Evolutionary conservation across 2,113 vertebrate species (phyloP), one percentile per base, ranked within the genome.

Genomic region (Xyrauchen texanus): DNA sequence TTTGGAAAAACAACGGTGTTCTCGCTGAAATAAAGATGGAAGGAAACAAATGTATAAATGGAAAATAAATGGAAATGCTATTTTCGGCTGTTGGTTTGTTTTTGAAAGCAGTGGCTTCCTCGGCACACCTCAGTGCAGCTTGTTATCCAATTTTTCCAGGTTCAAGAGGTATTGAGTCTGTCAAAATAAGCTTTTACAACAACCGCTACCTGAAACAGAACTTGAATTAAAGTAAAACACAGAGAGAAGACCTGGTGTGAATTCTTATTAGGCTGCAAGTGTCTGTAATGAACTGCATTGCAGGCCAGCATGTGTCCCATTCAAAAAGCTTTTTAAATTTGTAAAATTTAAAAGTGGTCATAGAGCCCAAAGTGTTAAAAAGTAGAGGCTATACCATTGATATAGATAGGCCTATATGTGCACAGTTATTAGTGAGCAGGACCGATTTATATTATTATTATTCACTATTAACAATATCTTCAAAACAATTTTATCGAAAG

Each of bases 121-220:
- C 53, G 69, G 8, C 15, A 62, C 46, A 60, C 72, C 51, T 63
- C 58, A 6, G 4, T 8, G 16, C 45, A 8, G 46, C 58, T 74
- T 74, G 72, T 74, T 74, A 74, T 74, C 58, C 72, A 63, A 74
- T 74, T 51, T 74, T 58, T 74, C 3, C 7, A 4, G 21, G 72
- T 74, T 74, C 72, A 63, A 47, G 58, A 63, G 58, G 72, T 63
- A 62, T 42, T 34, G 46, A 7, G 72, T 52, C 72, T 74, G 72
- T 63, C 71, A 74, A 62, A 74, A 74, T 63, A 74, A 62, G 44
- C 72, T 62, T 74, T 74, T 74, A 74, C 72, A 52, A 49, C 72
- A 63, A 34, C 34, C 72, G 9, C 58, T 58, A 5, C 51, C 45
- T 34, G 71, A 74, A 61, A 74, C 58, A 51, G 58, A 74, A n/a